Base-by-base conservation (phyloP, 2,113 vertebrate species). In the Neoarius graeffei region DNA sequence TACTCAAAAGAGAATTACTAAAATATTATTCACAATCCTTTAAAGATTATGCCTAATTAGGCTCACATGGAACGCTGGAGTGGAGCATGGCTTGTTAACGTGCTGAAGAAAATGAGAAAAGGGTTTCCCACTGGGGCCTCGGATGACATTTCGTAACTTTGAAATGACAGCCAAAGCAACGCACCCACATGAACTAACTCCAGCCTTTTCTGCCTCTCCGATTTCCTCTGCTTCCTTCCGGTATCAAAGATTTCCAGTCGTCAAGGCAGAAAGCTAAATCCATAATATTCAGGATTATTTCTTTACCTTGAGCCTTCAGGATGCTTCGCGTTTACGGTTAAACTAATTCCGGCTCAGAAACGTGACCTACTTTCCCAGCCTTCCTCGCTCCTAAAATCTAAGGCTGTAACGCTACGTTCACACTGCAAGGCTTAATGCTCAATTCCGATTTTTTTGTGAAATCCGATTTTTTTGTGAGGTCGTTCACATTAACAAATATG, bases 291-390 rank as follows among this genome's bases (percentile, higher is more conserved):
- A 20, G 23, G 52, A 82, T 85, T 87, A 85, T 85, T 83, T 66
- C 27, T 27, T 42, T 69, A 69, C 87, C 86, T 81, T 80, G 77
- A 88, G 74, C 86, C 71, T 86, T 87, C 83, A 85, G 86, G 35
- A 89, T 79, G 74, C 69, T 74, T 83, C 11, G 30, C 25, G 50
- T 60, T 60, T 52, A 83, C 85, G 30, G 15, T 60, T 60, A 89
- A 84, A 86, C 66, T 86, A 84, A 90, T 90, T 89, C 86, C 80
- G 42, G 35, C 52, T 27, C 25, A 71, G 81, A 85, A 90, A 89
- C 48, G 67, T 90, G 90, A 90, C 90, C 90, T 91, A 91, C 85
- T 91, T 91, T 89, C 56, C 79, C 79, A 30, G 52, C 48, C 54
- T 57, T 74, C 30, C 67, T 5, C 15, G 59, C 76, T 57, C 23